Conservation (phyloP, 2,888 invertebrate species). For the Drosophila incognita region DNA sequence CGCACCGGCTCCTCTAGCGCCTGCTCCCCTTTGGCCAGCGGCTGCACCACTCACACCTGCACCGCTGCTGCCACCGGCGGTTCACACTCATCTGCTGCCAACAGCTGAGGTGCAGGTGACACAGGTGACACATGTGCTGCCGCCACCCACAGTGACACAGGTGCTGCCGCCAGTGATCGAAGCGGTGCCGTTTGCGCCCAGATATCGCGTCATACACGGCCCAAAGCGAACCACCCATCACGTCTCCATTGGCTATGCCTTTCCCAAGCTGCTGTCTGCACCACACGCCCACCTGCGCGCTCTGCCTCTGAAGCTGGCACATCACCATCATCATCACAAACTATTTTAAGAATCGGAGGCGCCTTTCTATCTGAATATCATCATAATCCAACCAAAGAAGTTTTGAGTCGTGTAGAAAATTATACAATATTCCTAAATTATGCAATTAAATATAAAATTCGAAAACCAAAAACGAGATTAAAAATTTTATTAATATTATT, state of each 20-base stretch:
- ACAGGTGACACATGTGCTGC: conserved; percentile 59
- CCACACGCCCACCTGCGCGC: conserved; percentile 76
- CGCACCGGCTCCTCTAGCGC: conserved; percentile 26
- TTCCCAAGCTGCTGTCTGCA: conserved; percentile 74
- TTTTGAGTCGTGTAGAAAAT: conserved; percentile 41
- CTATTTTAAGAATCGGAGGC: conserved; percentile 54
- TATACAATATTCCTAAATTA: conserved; percentile 32
- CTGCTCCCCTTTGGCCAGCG: conserved; percentile 46
- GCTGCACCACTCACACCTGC: conserved; percentile 44
- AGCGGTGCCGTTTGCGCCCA: conserved; percentile 70
- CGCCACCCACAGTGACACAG: conserved; percentile 63
- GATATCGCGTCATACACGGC: conserved; percentile 82
- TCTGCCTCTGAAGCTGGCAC: conserved; percentile 69
- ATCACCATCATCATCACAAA: conserved; percentile 75
- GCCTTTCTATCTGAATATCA: conserved; percentile 6
- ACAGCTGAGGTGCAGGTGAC: conserved; percentile 54
- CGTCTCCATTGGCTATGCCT: conserved; percentile 80
- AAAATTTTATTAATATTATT: no score
- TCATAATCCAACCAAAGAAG: conserved; percentile 47
- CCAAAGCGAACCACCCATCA: conserved; percentile 83
- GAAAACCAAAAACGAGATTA: conserved; percentile 5
- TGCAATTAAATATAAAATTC: conserved; percentile 30
- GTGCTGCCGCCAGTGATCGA: conserved; percentile 69
- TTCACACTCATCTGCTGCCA: conserved; percentile 40
- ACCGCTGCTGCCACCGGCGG: conserved; percentile 37